Conservation (phyloP, 2,113 vertebrate genomes). For the Nothobranchius furzeri region DNA sequence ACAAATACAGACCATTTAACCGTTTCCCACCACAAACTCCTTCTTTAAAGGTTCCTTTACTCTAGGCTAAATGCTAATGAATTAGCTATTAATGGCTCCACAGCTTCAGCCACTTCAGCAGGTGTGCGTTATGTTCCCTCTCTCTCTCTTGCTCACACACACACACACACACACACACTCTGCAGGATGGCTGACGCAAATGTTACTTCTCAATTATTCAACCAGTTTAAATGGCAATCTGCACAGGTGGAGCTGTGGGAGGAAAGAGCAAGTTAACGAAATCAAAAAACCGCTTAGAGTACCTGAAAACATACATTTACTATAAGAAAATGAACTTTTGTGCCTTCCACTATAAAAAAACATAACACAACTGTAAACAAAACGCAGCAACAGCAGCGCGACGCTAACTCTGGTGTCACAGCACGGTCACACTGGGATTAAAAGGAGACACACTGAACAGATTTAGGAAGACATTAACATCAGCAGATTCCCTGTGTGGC, state of each 20-base stretch:
- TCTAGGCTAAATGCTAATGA: slow-evolving; percentile 11
- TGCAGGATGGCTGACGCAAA: slow-evolving; percentile 69
- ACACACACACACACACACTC: slow-evolving; percentile 48
- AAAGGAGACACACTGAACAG: slow-evolving; percentile 57
- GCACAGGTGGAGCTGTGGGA: slow-evolving; percentile 39
- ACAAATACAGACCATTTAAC: too few species aligned
- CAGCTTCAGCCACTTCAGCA: slow-evolving; percentile 40
- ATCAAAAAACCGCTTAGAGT: neutral
- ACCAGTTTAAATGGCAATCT: slow-evolving; percentile 78
- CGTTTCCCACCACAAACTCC: too few species aligned
- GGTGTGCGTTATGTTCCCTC: slow-evolving; percentile 19
- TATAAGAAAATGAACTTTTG: neutral
- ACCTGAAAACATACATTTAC: neutral
- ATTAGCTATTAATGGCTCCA: slow-evolving; percentile 24
- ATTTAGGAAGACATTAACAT: slow-evolving; percentile 53
- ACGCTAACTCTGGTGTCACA: slow-evolving; percentile 41
- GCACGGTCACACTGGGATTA: slow-evolving; percentile 57
- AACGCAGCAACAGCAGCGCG: slow-evolving; percentile 42
- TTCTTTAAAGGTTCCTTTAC: too few species aligned
- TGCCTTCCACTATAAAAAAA: neutral
- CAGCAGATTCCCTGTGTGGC: slow-evolving; percentile 64
- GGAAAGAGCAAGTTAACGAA: slow-evolving; percentile 8
- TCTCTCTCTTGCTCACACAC: slow-evolving; percentile 3
- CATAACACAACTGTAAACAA: slow-evolving; percentile 38
- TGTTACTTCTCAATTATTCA: slow-evolving; percentile 83